Evolutionary conservation across 2,888 invertebrate species (phyloP).

Genomic region (Pammene fasciana): DNA sequence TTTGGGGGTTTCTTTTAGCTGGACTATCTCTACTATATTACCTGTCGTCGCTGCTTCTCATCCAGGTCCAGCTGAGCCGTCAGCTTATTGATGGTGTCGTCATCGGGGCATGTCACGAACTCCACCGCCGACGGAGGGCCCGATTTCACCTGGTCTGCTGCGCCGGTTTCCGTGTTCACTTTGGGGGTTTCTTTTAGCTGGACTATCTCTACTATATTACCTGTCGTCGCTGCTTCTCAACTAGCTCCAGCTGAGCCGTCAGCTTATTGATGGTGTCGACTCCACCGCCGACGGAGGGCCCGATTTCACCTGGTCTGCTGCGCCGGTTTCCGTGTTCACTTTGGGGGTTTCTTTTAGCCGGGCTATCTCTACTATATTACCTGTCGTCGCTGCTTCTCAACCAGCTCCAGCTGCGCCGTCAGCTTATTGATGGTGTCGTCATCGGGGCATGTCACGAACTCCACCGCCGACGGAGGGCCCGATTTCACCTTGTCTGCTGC

Average conservation of each 20-base stretch:
- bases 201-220: constrained; percentile 58
- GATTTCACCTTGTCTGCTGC: constrained; percentile 46
- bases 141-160: constrained; percentile 45
- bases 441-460: constrained; percentile 78
- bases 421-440: constrained; percentile 76
- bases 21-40: constrained; percentile 61
- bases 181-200: constrained; percentile 46
- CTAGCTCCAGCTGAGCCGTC: constrained; percentile 72
- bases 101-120: constrained; percentile 78
- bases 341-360: constrained; percentile 46
- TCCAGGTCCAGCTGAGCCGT: constrained; percentile 73
- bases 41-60: constrained; percentile 76
- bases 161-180: constrained; percentile 52
- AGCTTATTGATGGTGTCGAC: constrained; percentile 43
- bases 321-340: constrained; percentile 52
- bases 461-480: constrained; percentile 66
- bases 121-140: constrained; percentile 69
- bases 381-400: constrained; percentile 75
- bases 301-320: constrained; percentile 45
- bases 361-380: constrained; percentile 56
- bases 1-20: constrained; percentile 46
- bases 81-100: constrained; percentile 74
- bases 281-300: constrained; percentile 61
- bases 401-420: constrained; percentile 72
- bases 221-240: constrained; percentile 75